Conservation (phyloP, 2,797 vertebrate species). For the Melanotaenia trifasciata region DNA sequence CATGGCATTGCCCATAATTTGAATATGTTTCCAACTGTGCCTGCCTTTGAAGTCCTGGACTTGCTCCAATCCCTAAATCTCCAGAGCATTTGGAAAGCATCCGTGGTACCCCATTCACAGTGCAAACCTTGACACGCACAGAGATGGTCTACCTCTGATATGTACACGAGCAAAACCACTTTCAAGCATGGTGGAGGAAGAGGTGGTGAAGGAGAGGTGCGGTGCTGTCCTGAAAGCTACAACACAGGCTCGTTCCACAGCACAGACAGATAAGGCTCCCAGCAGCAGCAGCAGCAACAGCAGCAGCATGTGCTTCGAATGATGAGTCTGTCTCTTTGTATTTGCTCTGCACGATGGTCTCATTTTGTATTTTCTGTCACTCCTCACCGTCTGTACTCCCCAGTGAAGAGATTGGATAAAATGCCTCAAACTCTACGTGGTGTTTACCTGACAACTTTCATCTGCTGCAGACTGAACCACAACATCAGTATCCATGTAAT, state of each 20-base stretch:
- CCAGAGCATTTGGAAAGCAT: constrained; percentile 50
- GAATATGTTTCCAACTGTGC: constrained; percentile 54
- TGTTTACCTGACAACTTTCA: constrained; percentile 50
- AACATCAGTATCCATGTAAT: constrained; percentile 47
- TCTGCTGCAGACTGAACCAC: constrained; percentile 41
- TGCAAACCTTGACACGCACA: constrained; percentile 31
- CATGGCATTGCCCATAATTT: constrained; percentile 44
- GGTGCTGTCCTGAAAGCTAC: constrained; percentile 49
- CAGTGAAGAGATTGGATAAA: constrained; percentile 27
- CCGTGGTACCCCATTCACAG: constrained; percentile 32
- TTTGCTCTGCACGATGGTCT: constrained; percentile 28
- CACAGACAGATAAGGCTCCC: constrained; percentile 29
- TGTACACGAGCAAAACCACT: constrained; percentile 31
- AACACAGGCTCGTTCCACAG: constrained; percentile 27
- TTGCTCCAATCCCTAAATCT: constrained; percentile 54
- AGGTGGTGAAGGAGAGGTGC: constrained; percentile 10
- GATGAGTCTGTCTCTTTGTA: constrained; percentile 20
- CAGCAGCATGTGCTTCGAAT: constrained; percentile 9
- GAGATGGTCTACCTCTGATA: constrained; percentile 47
- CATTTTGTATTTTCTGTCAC: constrained; percentile 38
- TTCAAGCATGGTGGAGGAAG: constrained; percentile 24
- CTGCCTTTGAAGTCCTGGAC: constrained; percentile 68
- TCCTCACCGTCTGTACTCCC: constrained; percentile 9
- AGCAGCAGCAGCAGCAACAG: constrained; percentile 22
- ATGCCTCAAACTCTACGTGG: constrained; percentile 18